Conservation (phyloP, 1,140 invertebrate species). For the Steinernema khuongi region DNA sequence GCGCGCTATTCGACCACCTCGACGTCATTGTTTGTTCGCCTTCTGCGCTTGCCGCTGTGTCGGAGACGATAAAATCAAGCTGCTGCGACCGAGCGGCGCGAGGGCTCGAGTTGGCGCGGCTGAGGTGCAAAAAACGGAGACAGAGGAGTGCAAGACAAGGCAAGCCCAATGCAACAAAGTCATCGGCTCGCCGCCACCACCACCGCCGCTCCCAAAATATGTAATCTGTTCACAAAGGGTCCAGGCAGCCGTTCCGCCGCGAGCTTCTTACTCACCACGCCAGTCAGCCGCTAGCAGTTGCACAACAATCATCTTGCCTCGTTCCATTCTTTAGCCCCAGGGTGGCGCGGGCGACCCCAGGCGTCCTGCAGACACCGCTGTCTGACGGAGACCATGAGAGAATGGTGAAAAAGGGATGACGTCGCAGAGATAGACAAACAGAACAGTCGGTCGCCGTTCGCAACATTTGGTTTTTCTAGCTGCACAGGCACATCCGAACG, state of each 20-base stretch:
- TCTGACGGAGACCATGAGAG: not conserved
- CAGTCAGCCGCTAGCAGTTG: too few relatives aligned
- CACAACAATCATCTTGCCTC: too few relatives aligned
- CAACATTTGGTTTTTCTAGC: slow-evolving; percentile 10
- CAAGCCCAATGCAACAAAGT: not conserved
- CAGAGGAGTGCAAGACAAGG: too few relatives aligned
- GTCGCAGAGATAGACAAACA: not conserved
- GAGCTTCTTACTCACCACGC: not conserved
- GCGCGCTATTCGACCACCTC: not conserved
- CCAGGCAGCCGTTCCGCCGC: not conserved
- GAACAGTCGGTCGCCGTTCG: too few relatives aligned
- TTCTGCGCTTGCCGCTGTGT: not conserved
- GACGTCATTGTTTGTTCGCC: slow-evolving; percentile 11
- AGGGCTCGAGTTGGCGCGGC: too few relatives aligned
- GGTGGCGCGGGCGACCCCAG: slow-evolving; percentile 2
- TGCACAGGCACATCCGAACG: not conserved
- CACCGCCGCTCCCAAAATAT: not conserved
- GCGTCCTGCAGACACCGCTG: not conserved
- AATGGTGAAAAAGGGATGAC: not conserved
- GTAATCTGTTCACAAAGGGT: not conserved
- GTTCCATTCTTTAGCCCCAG: not conserved
- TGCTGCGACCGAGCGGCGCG: not conserved
- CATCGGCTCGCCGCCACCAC: not conserved
- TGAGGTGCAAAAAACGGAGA: not conserved
- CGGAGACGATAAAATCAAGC: not conserved